Base-by-base conservation (phyloP, 2,888 invertebrate genomes). In the Eulithis prunata region DNA sequence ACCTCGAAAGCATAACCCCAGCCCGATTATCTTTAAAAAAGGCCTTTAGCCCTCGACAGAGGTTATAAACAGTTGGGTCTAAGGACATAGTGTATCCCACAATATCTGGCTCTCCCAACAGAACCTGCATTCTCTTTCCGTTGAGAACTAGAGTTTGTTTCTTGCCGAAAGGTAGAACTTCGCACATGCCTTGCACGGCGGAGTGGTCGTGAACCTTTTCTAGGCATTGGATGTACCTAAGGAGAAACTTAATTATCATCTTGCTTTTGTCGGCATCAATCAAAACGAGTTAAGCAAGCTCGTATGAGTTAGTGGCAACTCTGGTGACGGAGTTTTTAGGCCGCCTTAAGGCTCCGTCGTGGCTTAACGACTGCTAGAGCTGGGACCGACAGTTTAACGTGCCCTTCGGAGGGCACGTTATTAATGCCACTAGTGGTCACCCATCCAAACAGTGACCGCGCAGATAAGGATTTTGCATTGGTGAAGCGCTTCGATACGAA, bases 21-120 rank as follows among this genome's bases (percentile, higher is more conserved):
- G 94, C 92, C 13, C 89, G 83, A 74, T 94, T 90, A 21, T 91
- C 89, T 57, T 86, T 85, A 73, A 94, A 95, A 77, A 94, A 95
- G 5, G 94, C 92, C 58, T 88, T 92, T 28, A 95, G 72, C 0
- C 94, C 95, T 73, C 94, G 91, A 54, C 93, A 93, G 12, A 95
- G 77, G 69, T 93, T 93, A 69, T 91, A 91, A 5, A 92, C 87
- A 0, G 87, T 90, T 0, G 92, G 93, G 62, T 93, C 93, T 14
- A 83, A 63, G 0, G 90, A 89, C 92, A 91, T 90, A 0, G 93
- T 86, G 64, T 93, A 93, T 1, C 93, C 93, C 1, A 93, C 89
- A n/a, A 92, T 79, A 43, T 92, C 91, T 0, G 93, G 93, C 71
- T 93, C 93, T 0, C 87, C 87, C 0, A 93, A 75, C 46, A 91